phyloP scores from a whole-genome alignment of 2,797 vertebrate species.

The Dermochelys coriacea region DNA sequence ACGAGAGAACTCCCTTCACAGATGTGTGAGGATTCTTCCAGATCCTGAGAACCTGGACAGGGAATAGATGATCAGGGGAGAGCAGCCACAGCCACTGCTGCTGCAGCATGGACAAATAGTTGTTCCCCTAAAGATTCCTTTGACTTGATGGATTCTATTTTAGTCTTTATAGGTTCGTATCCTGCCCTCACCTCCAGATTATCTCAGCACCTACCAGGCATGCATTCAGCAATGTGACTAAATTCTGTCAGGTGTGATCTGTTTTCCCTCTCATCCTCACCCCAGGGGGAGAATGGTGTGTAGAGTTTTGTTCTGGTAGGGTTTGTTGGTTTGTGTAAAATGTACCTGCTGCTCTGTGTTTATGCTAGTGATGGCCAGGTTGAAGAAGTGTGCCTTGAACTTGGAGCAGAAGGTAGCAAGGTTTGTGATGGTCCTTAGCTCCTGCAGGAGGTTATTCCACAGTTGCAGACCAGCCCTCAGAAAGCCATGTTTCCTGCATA shows the following conservation, averaged over 20 bases:
- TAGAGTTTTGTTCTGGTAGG: not conserved
- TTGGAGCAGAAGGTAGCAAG: not conserved
- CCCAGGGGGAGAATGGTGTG: not conserved
- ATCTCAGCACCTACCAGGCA: not conserved
- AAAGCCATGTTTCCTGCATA: not conserved
- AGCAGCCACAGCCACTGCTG: not conserved
- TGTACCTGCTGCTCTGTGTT: not conserved
- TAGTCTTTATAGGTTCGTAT: not conserved
- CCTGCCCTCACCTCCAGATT: not conserved
- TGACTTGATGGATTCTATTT: not conserved
- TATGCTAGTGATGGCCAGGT: not conserved
- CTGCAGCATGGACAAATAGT: not conserved
- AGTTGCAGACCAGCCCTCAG: not conserved
- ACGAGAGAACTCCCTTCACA: not conserved
- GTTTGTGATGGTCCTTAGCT: not conserved
- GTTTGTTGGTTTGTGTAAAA: not conserved
- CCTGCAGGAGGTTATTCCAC: not conserved
- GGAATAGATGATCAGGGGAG: not conserved
- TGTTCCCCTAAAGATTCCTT: not conserved
- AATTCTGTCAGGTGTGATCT: not conserved
- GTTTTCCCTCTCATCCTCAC: not conserved
- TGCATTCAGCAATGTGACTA: not conserved
- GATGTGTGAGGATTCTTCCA: not conserved
- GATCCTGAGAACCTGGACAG: too few species aligned
- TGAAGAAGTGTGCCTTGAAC: not conserved